Percentiles rank a stretch among this genome's conserved stretches.
These are phyloP conservation scores for Carcina quercana DNA, from an alignment of 2,888 invertebrate species.

Conservation along the genomic window DNA sequence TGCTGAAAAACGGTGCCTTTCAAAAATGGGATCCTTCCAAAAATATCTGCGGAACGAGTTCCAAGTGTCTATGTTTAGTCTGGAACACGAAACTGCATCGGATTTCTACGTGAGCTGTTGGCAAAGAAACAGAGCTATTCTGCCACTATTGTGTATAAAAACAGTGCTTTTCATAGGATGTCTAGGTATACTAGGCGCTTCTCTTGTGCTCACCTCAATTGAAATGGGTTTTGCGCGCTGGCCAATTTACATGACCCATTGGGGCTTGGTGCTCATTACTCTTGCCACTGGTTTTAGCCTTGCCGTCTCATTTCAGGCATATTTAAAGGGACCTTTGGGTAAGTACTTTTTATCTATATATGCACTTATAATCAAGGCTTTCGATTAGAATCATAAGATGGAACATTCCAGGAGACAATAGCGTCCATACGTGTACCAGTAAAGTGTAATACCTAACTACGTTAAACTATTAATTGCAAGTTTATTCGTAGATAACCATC, in stretches of 20 bases:
- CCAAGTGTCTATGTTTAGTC: slow-evolving; percentile 26
- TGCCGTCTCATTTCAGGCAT: slow-evolving; percentile 34
- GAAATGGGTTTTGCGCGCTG: slow-evolving; percentile 26
- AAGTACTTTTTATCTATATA: slow-evolving; percentile 23
- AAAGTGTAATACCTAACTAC: too few species aligned
- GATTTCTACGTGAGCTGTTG: slow-evolving; percentile 47
- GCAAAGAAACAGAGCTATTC: slow-evolving; percentile 36
- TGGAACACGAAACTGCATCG: slow-evolving; percentile 37
- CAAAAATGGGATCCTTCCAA: slow-evolving; percentile 11
- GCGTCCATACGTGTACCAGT: too few species aligned
- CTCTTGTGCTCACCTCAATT: slow-evolving; percentile 26
- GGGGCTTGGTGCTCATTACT: slow-evolving; percentile 48
- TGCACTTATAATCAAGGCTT: too few species aligned
- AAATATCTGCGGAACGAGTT: slow-evolving; percentile 45
- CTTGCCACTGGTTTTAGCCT: slow-evolving; percentile 38
- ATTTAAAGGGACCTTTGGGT: slow-evolving; percentile 40
- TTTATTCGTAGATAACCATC: too few species aligned
- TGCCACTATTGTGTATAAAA: slow-evolving; percentile 40
- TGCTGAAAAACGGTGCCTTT: neutral
- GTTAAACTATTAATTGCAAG: too few species aligned
- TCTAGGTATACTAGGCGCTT: slow-evolving; percentile 36
- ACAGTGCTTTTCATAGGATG: slow-evolving; percentile 39
- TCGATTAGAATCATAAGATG: too few species aligned
- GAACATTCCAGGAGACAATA: too few species aligned
- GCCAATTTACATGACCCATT: slow-evolving; percentile 58